phyloP scores from a whole-genome alignment of 2,113 vertebrate species.

The Salminus brasiliensis region DNA sequence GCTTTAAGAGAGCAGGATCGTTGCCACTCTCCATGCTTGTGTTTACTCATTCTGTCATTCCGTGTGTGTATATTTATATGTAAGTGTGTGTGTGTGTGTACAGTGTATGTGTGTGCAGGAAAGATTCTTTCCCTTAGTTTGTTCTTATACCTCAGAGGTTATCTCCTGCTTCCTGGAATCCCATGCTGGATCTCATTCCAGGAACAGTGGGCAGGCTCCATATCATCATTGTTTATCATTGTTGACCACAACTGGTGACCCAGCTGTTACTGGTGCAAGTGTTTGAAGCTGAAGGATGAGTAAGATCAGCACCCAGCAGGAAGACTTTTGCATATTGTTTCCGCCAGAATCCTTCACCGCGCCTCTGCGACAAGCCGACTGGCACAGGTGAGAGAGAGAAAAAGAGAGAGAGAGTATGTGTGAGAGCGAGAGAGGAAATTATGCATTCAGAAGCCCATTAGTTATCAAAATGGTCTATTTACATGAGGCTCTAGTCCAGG shows the following conservation, averaged over 20 bases:
- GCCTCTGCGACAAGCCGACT: conserved; percentile 1
- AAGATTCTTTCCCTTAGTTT: neutral
- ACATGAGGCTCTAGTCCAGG: conserved; percentile 31
- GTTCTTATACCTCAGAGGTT: neutral
- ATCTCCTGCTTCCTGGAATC: conserved; percentile 22
- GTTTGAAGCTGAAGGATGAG: neutral
- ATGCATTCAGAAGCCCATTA: conserved; percentile 18
- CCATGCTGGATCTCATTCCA: conserved; percentile 5
- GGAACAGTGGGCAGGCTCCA: conserved; percentile 3
- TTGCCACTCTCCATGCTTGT: conserved; percentile 23
- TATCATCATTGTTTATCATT: conserved; percentile 13
- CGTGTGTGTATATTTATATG: too few species aligned
- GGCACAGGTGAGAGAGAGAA: neutral
- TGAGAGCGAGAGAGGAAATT: neutral
- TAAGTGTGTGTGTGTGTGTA: neutral
- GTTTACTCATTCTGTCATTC: conserved; percentile 40
- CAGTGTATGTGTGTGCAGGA: neutral
- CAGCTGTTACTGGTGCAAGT: conserved; percentile 24
- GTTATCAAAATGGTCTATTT: conserved; percentile 43
- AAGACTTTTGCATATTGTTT: conserved; percentile 24
- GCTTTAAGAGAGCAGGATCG: conserved; percentile 40
- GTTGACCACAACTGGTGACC: conserved; percentile 13
- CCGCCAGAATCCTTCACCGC: neutral
- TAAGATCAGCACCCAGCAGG: conserved; percentile 5
- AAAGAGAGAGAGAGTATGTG: neutral